Evolutionary conservation across 2,113 vertebrate species (phyloP).

Genomic region (Capreolus pygargus): DNA sequence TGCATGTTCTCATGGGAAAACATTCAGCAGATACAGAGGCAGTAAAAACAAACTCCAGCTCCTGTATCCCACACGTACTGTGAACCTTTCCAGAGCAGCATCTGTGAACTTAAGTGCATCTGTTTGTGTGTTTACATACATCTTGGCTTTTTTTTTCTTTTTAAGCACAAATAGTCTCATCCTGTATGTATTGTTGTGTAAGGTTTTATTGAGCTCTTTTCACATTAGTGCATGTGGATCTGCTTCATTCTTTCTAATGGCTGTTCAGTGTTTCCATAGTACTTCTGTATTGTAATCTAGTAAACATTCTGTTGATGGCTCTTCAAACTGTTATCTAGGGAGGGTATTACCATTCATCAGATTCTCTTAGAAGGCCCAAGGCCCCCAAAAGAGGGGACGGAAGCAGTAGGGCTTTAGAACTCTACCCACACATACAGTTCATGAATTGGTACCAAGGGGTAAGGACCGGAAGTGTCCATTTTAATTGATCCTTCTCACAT

Average conservation of each 20-base stretch:
- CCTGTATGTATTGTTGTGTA: neutral
- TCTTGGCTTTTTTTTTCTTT: neutral
- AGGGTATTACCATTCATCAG: neutral
- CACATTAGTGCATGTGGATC: no score
- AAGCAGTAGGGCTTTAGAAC: neutral
- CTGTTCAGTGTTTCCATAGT: neutral
- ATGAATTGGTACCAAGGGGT: neutral
- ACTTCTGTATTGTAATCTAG: neutral
- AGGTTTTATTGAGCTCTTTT: neutral
- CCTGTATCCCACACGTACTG: neutral
- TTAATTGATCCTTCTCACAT: neutral
- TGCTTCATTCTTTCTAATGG: neutral
- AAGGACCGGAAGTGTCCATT: neutral
- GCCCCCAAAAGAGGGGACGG: neutral
- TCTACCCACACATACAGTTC: neutral
- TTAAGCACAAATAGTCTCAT: neutral
- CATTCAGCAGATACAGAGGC: neutral
- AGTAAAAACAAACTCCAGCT: neutral
- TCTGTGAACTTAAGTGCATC: rapidly evolving
- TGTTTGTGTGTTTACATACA: rapidly evolving
- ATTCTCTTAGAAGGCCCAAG: neutral
- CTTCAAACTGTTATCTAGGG: neutral
- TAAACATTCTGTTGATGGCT: neutral
- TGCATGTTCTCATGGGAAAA: neutral
- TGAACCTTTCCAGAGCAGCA: neutral